Conservation (phyloP, 2,888 invertebrate genomes). For the Metellina segmentata region DNA sequence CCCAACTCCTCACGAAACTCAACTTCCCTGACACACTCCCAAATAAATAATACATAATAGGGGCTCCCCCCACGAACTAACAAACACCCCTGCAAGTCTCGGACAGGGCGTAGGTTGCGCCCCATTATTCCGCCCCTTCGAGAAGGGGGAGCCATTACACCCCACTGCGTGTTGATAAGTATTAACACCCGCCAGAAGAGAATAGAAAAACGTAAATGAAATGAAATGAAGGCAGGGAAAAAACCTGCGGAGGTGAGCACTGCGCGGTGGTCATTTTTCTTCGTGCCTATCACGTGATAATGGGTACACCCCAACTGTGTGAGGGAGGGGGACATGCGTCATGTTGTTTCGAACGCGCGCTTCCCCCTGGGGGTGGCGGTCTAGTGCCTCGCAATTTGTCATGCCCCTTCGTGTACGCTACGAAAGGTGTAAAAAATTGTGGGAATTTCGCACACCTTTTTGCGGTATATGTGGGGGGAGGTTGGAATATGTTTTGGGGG, state of each 20-base stretch:
- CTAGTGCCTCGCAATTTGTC: slow-evolving; percentile 32
- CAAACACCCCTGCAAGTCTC: not conserved
- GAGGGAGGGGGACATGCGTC: not conserved
- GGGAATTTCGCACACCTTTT: slow-evolving; percentile 36
- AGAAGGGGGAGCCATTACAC: not conserved
- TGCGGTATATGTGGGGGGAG: not conserved
- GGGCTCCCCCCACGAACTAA: not conserved
- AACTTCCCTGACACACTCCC: not conserved
- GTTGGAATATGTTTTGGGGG: not conserved
- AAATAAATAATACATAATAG: not conserved
- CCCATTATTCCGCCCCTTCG: not conserved
- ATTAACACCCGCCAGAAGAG: not conserved
- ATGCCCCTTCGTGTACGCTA: not conserved
- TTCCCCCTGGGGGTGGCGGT: not conserved
- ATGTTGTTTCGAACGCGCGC: not conserved
- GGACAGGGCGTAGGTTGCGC: not conserved
- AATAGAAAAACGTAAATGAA: slow-evolving; percentile 1
- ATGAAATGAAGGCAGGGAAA: not conserved
- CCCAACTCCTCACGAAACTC: not conserved
- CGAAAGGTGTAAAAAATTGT: slow-evolving; percentile 24
- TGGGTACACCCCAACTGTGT: not conserved
- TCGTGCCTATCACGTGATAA: slow-evolving; percentile 25
- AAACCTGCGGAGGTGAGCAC: not conserved
- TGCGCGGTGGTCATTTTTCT: slow-evolving; percentile 17
- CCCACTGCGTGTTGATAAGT: not conserved